Conservation (phyloP, 2,888 invertebrate species). For the Drosophila monieri region DNA sequence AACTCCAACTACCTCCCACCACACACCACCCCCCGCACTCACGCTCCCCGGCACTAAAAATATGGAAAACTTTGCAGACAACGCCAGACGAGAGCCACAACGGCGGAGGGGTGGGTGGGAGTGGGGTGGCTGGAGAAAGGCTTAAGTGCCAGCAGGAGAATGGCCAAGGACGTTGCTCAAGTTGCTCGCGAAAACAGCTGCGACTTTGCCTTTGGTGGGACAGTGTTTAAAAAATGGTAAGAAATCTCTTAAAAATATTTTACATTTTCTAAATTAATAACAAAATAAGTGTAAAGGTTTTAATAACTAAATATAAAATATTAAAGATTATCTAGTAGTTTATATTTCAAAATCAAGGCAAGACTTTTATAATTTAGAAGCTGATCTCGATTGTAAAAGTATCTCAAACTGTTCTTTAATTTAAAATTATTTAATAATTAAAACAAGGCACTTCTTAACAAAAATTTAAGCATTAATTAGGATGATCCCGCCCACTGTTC, state of each 20-base stretch:
- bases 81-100: slow-evolving; percentile 57
- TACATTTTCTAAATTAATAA: too few relatives aligned
- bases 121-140: slow-evolving; percentile 41
- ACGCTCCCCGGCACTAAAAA: slow-evolving; percentile 62
- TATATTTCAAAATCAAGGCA: too few relatives aligned
- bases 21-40: slow-evolving; percentile 36
- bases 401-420: too few relatives aligned
- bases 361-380: too few relatives aligned
- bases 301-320: too few relatives aligned
- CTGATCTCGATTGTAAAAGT: too few relatives aligned
- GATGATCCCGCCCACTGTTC: slow-evolving; percentile 13
- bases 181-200: slow-evolving; percentile 72
- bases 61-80: slow-evolving; percentile 77
- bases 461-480: background rate
- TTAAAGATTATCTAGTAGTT: too few relatives aligned
- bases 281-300: too few relatives aligned
- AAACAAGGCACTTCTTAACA: background rate
- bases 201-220: slow-evolving; percentile 34
- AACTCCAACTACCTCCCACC: slow-evolving; percentile 65
- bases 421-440: background rate
- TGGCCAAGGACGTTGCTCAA: slow-evolving; percentile 76
- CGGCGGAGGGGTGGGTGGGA: background rate
- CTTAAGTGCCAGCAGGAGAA: slow-evolving; percentile 53
- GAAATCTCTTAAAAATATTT: background rate
- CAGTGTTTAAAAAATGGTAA: background rate